Conservation (phyloP, 1,140 invertebrate species). For the Zaprionus tsacasi region DNA sequence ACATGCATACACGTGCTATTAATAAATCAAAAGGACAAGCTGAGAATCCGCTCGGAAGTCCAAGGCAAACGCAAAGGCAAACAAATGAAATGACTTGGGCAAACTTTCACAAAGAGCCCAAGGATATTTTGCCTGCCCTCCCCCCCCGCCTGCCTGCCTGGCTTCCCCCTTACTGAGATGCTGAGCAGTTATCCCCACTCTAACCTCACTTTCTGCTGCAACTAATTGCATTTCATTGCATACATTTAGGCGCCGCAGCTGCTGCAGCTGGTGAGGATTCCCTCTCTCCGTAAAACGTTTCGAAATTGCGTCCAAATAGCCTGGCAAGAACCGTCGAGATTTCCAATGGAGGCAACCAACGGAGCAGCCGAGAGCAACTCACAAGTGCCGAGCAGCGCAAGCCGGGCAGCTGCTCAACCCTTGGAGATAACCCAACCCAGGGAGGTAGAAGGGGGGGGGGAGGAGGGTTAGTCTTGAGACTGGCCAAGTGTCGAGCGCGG, state of each 20-base stretch:
- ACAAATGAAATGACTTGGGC: constrained; percentile 74
- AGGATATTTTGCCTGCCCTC: background rate
- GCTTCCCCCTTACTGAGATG: background rate
- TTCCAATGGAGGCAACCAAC: constrained; percentile 57
- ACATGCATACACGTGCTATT: constrained; percentile 69
- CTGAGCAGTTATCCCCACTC: background rate
- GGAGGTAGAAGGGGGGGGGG: background rate
- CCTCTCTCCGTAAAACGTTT: constrained; percentile 70
- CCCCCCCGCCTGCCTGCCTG: background rate
- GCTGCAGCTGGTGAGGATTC: background rate
- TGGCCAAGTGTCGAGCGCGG: constrained; percentile 70
- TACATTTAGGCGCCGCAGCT: constrained; percentile 62
- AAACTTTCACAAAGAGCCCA: constrained; percentile 52
- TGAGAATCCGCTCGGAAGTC: constrained; percentile 52
- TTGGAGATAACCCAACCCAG: background rate
- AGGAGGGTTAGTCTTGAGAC: constrained; percentile 11
- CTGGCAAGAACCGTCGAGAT: constrained; percentile 59
- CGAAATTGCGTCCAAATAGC: constrained; percentile 76
- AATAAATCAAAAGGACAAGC: constrained; percentile 79
- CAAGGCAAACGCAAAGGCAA: constrained; percentile 55
- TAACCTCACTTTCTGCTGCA: constrained; percentile 40
- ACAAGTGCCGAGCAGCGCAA: background rate
- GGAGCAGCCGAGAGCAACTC: constrained; percentile 10
- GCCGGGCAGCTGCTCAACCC: constrained; percentile 14
- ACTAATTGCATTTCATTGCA: constrained; percentile 82